Base-by-base conservation (phyloP, 2,113 vertebrate species). In the Cairina moschata region DNA sequence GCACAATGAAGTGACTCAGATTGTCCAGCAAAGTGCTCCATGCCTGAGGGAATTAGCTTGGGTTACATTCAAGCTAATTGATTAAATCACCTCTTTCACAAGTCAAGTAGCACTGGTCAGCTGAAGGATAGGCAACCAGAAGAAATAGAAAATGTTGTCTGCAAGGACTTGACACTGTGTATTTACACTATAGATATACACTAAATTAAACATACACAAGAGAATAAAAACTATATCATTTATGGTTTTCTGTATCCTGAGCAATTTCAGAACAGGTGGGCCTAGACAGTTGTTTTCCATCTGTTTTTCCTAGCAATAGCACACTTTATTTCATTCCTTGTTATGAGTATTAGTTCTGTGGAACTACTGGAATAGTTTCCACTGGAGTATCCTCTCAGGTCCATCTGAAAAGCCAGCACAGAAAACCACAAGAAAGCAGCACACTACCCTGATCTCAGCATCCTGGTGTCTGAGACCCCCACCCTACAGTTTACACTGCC, bases 51-150 rank as follows among this genome's bases (percentile, higher is more conserved):
- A 92, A 76, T 78, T 55, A 81, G 28, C 22, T 80, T 86, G n/a
- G 9, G 63, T 90, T 79, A 82, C 36, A 52, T 28, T 17, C n/a
- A 81, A 71, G 31, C 17, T 83, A 74, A 69, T 48, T 96, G 86
- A 91, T 94, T 90, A 68, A 91, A 97, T 96, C 86, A 95, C 66
- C 81, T 80, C 50, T 38, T 83, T 65, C 59, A 85, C 56, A 95
- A 93, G 71, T 54, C 77, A 83, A 29, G 62, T 66, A 80, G 81
- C 62, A 55, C 14, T 82, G 15, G 22, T 79, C 82, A 91, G 62
- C 50, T 90, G 62, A 86, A 69, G 20, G 44, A 29, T 46, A 63
- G 90, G 69, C 31, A 84, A 84, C 48, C 55, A 88, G 38, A 93
- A 96, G 34, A 91, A 84, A 66, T 10, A 69, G 44, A 81, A 88